Evolutionary conservation across 1,140 invertebrate species (phyloP).

Genomic region (Drosophila suzukii): DNA sequence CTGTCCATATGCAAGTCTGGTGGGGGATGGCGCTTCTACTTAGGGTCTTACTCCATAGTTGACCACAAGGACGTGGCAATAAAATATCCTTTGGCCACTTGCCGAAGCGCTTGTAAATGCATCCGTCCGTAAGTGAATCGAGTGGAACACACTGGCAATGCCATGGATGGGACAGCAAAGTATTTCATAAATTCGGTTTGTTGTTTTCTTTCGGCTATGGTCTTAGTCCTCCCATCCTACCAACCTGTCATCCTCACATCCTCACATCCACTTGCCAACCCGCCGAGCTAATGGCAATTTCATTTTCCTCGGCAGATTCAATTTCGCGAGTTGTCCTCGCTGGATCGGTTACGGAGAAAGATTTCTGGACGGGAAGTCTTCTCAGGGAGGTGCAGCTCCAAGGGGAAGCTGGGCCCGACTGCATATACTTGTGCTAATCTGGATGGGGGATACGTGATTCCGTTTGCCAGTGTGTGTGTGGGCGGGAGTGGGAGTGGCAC

Average conservation of each 20-base stretch:
- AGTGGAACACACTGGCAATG: background rate
- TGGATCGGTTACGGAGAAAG: background rate
- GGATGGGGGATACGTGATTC: conserved; percentile 41
- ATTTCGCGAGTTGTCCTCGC: conserved; percentile 27
- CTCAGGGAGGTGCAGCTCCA: background rate
- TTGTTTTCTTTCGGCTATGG: conserved; percentile 9
- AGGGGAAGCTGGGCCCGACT: background rate
- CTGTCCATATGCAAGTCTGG: background rate
- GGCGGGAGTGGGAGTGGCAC: conserved; percentile 13
- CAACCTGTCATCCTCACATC: no score
- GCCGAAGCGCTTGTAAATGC: conserved; percentile 43
- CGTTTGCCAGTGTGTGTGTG: background rate
- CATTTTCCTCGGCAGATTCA: conserved; percentile 31
- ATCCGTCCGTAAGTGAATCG: conserved; percentile 18
- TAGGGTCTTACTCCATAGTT: conserved; percentile 12
- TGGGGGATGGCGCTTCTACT: background rate
- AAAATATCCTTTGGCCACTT: conserved; percentile 45
- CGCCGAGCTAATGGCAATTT: conserved; percentile 42
- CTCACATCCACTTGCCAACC: background rate
- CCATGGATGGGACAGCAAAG: background rate
- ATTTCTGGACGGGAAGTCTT: conserved; percentile 1
- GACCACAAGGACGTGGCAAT: conserved; percentile 42
- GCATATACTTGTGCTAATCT: conserved; percentile 25
- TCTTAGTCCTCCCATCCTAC: conserved; percentile 3
- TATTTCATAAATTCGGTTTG: conserved; percentile 41